Base-by-base conservation (phyloP, 2,888 invertebrate genomes). In the Hirtodrosophila duncani region DNA sequence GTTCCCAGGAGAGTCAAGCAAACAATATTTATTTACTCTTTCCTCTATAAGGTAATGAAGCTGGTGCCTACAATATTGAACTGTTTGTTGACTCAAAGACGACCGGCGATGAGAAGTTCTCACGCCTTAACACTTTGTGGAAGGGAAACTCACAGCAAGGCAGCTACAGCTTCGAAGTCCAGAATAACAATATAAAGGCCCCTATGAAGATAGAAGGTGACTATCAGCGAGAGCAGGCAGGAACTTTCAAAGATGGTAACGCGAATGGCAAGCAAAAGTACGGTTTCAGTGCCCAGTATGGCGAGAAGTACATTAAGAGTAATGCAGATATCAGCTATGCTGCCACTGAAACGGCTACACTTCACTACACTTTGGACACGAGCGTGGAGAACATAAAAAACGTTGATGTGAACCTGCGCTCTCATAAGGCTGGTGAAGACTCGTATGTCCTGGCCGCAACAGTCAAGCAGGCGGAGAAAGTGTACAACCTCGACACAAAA, bases 401-500 rank as follows among this genome's bases (percentile, higher is more conserved):
- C 21, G 77, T 90, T 1, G 88, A 89, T 14, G 20, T 91, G 2
- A 74, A 83, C 11, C 81, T 91, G 0, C 83, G 88, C 23, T 86
- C 52, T 0, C 49, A 68, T 3, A 69, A 81, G 10, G 6, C 51
- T 0, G 86, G 87, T 0, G 46, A 59, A 1, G 88, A 88, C 42
- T 86, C 86, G 0, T 87, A 88, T 67, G 83, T 74, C 8, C 69
- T 87, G 0, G 81, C 82, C 5, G 60, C 89, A 1, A 71, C 87
- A 3, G 69, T 91, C 0, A 89, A 88, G 2, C 88, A 89, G 0
- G 90, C 92, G 50, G 90, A 89, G 0, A 88, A 89, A 24, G 88
- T 89, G 3, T 92, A 92, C 84, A 88, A 87, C 1, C 51, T 90
- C 0, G 89, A 89, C 13, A 88, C 88, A 4, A 88, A 89, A 41